Evolutionary conservation across 2,113 vertebrate species (phyloP).

Genomic region (Sylvietta virens): DNA sequence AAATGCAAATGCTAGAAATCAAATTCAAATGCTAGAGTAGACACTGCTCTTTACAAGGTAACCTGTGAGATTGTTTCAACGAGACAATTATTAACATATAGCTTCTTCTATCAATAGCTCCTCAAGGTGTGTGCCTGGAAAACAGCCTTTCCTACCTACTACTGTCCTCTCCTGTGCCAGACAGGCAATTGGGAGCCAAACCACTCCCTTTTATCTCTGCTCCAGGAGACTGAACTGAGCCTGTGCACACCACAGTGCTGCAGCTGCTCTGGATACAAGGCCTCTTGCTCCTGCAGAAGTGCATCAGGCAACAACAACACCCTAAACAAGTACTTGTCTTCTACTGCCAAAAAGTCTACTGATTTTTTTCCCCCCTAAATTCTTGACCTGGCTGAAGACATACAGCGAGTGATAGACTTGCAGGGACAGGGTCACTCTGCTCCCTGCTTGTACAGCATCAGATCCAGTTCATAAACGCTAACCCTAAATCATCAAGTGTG

Average conservation of each 20-base stretch:
- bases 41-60: not conserved
- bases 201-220: accelerated
- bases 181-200: not conserved
- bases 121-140: not conserved
- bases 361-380: not conserved
- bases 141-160: not conserved
- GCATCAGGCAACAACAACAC: accelerated
- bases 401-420: accelerated
- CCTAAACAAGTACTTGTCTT: not conserved
- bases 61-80: not conserved
- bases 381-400: not conserved
- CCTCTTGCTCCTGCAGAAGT: not conserved
- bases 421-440: not conserved
- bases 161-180: not conserved
- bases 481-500: not conserved
- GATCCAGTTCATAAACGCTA: not conserved
- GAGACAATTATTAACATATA: not conserved
- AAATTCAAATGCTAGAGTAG: not conserved
- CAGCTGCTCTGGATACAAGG: not conserved
- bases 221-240: not conserved
- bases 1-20: not conserved
- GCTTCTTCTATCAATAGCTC: not conserved
- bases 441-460: not conserved
- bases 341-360: not conserved
- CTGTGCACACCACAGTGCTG: accelerated